phyloP scores from a whole-genome alignment of 1,140 invertebrate genomes.

The Conus betulinus region DNA sequence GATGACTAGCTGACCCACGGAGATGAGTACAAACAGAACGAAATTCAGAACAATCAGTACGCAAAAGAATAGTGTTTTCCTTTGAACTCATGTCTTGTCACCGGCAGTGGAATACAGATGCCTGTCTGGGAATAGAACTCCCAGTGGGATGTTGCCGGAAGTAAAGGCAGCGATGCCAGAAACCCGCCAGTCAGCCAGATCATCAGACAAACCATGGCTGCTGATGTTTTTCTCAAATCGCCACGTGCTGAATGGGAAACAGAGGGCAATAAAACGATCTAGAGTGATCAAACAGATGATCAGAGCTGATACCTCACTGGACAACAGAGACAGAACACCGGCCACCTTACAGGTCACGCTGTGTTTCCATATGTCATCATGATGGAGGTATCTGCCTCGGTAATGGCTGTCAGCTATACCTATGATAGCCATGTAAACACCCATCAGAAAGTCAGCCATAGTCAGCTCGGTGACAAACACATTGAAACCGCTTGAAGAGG shows the following conservation, averaged over 20 bases:
- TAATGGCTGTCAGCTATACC: constrained; percentile 35
- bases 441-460: constrained; percentile 41
- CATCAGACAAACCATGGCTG: constrained; percentile 12
- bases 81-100: constrained; percentile 29
- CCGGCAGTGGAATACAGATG: constrained; percentile 53
- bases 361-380: constrained; percentile 31
- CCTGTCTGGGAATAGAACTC: constrained; percentile 53
- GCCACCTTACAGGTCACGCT: constrained; percentile 29
- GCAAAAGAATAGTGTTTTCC: constrained; percentile 51
- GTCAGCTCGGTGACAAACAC: constrained; percentile 54
- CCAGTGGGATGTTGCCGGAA: constrained; percentile 29
- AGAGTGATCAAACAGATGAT: constrained; percentile 55
- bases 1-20: constrained; percentile 43
- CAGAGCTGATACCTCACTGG: constrained; percentile 38
- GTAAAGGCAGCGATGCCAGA: constrained; percentile 33
- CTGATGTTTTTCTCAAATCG: constrained; percentile 10
- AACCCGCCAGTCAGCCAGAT: constrained; percentile 19
- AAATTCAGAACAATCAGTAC: constrained; percentile 54
- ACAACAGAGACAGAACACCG: constrained; percentile 40
- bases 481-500: constrained; percentile 27
- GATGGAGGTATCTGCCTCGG: constrained; percentile 52
- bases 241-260: constrained; percentile 15
- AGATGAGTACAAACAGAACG: constrained; percentile 48
- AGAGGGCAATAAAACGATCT: constrained; percentile 29
- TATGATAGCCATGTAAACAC: constrained; percentile 36